Evolutionary conservation across 92 coral and sea anemone species (phyloP).

Genomic region (Blastomussa wellsi): DNA sequence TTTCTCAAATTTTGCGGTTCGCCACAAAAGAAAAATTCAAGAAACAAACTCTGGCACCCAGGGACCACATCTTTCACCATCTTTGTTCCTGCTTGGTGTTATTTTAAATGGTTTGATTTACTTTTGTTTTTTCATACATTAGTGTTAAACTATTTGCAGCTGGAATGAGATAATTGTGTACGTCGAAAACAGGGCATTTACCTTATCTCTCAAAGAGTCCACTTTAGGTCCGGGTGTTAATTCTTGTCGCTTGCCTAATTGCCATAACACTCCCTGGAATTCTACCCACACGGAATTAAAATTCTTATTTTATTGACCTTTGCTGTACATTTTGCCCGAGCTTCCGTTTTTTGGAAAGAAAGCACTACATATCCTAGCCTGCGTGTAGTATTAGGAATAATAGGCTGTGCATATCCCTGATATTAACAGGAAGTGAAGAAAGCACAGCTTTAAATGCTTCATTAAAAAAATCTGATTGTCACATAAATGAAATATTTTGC

Average conservation of each 20-base stretch:
- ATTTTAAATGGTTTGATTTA: background rate
- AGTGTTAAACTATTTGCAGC: background rate
- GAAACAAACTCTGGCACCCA: no score
- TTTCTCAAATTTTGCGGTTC: no score
- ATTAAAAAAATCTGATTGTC: no score
- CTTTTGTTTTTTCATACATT: background rate
- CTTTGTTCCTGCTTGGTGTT: background rate
- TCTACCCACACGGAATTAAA: background rate
- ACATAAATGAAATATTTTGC: no score
- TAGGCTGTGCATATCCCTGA: background rate
- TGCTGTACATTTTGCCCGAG: background rate
- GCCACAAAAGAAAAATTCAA: no score
- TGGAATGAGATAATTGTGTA: background rate
- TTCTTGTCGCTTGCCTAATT: background rate
- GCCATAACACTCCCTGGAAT: background rate
- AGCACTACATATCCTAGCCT: background rate
- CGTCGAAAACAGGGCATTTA: background rate
- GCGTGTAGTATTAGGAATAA: no score
- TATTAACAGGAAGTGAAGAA: background rate
- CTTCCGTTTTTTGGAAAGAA: background rate
- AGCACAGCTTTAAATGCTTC: background rate
- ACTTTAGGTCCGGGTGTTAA: no score
- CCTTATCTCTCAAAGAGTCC: no score
- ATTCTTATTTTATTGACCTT: background rate
- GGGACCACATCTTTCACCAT: no score